phyloP scores from a whole-genome alignment of 2,797 vertebrate species.

The Phoxinus dragarum region DNA sequence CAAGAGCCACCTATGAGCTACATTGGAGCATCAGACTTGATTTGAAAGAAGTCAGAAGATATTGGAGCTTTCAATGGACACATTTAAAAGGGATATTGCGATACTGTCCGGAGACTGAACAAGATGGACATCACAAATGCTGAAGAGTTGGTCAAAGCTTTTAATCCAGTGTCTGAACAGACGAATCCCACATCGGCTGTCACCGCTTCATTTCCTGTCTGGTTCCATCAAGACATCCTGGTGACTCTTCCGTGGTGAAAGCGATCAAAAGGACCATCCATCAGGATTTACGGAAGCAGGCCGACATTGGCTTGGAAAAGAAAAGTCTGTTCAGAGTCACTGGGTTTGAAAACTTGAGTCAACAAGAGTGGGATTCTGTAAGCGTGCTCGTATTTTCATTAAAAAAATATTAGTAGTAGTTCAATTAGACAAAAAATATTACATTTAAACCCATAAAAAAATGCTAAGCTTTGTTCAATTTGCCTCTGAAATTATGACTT shows the following conservation, averaged over 20 bases:
- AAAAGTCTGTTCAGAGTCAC: neutral
- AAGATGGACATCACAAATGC: constrained; percentile 26
- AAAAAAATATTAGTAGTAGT: neutral
- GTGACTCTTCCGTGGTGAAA: constrained; percentile 13
- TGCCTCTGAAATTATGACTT: neutral
- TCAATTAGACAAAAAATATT: neutral
- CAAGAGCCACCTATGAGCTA: neutral
- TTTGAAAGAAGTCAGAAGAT: constrained; percentile 7
- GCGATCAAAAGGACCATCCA: constrained; percentile 41
- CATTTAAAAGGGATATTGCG: neutral
- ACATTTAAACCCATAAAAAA: neutral
- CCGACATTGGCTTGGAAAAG: neutral
- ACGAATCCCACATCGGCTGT: constrained; percentile 1
- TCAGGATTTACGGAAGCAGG: constrained; percentile 36
- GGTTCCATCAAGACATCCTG: constrained; percentile 22
- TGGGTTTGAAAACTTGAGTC: neutral
- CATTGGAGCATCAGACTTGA: neutral
- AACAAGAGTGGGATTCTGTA: neutral
- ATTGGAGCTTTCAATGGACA: neutral
- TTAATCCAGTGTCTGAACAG: constrained; percentile 30
- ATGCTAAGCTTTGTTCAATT: neutral
- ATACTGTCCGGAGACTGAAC: neutral
- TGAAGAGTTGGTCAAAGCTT: constrained; percentile 21
- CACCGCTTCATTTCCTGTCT: constrained; percentile 14
- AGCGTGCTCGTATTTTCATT: too few relatives aligned